Evolutionary conservation across 2,888 invertebrate species (phyloP).

Genomic region (Pemphredon lugubris): DNA sequence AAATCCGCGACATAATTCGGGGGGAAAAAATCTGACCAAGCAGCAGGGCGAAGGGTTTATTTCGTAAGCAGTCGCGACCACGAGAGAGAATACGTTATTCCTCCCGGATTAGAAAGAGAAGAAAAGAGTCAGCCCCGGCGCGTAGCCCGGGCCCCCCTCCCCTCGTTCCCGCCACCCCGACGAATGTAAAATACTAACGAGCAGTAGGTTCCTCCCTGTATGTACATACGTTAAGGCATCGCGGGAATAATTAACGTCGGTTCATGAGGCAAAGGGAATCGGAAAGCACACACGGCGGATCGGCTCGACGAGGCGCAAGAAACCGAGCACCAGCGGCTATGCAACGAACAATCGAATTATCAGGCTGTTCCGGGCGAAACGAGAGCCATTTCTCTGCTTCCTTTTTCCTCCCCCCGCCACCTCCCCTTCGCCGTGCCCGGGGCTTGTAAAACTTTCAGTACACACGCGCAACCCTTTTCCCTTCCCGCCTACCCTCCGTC

Average conservation of each 20-base stretch:
- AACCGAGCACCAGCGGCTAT: constrained; percentile 20
- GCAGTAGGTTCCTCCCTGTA: constrained; percentile 5
- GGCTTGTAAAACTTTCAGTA: constrained; percentile 51
- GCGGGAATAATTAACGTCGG: constrained; percentile 52
- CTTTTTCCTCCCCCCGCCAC: too few relatives aligned
- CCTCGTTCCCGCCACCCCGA: too few relatives aligned
- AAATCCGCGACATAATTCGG: too few relatives aligned
- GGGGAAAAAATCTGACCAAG: too few relatives aligned
- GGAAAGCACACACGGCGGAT: constrained; percentile 26
- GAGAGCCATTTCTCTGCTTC: constrained; percentile 48
- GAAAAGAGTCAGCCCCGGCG: too few relatives aligned
- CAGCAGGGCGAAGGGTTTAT: too few relatives aligned
- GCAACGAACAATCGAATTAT: constrained; percentile 56
- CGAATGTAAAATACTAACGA: constrained; percentile 52
- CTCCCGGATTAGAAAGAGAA: not conserved
- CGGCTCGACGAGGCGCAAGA: constrained; percentile 28
- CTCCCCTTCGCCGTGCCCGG: constrained; percentile 23
- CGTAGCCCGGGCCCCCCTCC: too few relatives aligned
- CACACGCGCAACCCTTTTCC: constrained; percentile 27
- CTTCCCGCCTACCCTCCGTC: not conserved
- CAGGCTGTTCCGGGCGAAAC: constrained; percentile 50
- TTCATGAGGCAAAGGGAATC: constrained; percentile 52
- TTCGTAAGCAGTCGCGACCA: too few relatives aligned
- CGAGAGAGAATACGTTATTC: constrained; percentile 42
- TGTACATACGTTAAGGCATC: constrained; percentile 23